These are phyloP conservation scores for Pemphredon lugubris DNA, from an alignment of 2,888 invertebrate genomes.

Conservation along the genomic window DNA sequence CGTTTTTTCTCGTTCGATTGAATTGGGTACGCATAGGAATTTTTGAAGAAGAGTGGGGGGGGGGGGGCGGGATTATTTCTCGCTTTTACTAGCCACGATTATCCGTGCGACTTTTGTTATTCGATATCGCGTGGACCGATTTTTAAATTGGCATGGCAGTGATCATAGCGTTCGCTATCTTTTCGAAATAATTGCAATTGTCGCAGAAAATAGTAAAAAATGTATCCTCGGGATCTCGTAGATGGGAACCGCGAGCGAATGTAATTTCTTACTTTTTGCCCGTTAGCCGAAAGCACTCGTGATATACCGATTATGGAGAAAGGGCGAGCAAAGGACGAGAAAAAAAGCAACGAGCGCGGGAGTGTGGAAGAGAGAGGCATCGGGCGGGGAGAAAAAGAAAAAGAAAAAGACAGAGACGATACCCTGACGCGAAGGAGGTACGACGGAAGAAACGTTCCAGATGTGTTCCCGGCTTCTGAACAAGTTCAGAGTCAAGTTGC, in stretches of 20 bases:
- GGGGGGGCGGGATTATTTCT: too few species aligned
- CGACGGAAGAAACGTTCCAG: slow-evolving; percentile 69
- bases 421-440: slow-evolving; percentile 42
- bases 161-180: too few species aligned
- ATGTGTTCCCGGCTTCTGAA: slow-evolving; percentile 66
- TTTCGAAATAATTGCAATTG: too few species aligned
- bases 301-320: slow-evolving; percentile 55
- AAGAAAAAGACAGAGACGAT: slow-evolving; percentile 9
- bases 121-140: too few species aligned
- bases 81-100: too few species aligned
- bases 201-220: too few species aligned
- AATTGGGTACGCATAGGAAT: slow-evolving; percentile 7
- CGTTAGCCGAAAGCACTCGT: slow-evolving; percentile 38
- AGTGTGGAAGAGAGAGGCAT: too few species aligned
- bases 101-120: too few species aligned
- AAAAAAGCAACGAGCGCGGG: neutral
- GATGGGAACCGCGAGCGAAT: too few species aligned
- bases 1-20: neutral
- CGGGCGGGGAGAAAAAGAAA: slow-evolving; percentile 5
- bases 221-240: too few species aligned
- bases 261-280: slow-evolving; percentile 40
- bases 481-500: slow-evolving; percentile 69
- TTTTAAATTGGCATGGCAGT: too few species aligned
- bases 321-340: slow-evolving; percentile 21
- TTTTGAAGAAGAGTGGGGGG: too few species aligned